These are phyloP conservation scores for Pygathrix nemaeus DNA, from an alignment of 2,113 vertebrate species.

Conservation along the genomic window DNA sequence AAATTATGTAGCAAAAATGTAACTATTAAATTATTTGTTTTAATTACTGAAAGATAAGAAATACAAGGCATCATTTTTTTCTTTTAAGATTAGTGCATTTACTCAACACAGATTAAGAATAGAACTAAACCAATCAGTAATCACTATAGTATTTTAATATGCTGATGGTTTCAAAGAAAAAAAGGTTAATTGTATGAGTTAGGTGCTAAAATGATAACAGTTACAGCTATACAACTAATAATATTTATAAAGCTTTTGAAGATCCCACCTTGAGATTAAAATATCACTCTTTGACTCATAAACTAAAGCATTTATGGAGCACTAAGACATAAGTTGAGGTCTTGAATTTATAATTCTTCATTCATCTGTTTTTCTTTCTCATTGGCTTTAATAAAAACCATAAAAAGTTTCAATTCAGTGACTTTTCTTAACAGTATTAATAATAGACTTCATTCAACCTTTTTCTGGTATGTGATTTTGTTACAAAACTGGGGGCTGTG, in stretches of 20 bases:
- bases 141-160: not conserved
- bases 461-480: not conserved
- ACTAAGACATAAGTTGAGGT: not conserved
- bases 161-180: not conserved
- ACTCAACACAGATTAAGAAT: slow-evolving; percentile 38
- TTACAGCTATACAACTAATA: not conserved
- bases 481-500: not conserved
- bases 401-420: not conserved
- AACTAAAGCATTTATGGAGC: not conserved
- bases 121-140: not conserved
- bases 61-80: not conserved
- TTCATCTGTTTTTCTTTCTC: not conserved
- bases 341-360: not conserved
- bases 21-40: not conserved
- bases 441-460: not conserved
- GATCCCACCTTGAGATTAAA: not conserved
- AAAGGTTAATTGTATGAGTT: not conserved
- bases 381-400: slow-evolving; percentile 1
- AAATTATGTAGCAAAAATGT: not conserved
- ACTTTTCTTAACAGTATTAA: not conserved
- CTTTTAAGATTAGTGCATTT: slow-evolving; percentile 6
- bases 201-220: not conserved
- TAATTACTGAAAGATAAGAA: slow-evolving; percentile 20
- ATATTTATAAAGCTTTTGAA: slow-evolving; percentile 32
- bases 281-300: not conserved